Evolutionary conservation across 2,797 vertebrate genomes (phyloP).

Genomic region (Peromyscus aztecus): DNA sequence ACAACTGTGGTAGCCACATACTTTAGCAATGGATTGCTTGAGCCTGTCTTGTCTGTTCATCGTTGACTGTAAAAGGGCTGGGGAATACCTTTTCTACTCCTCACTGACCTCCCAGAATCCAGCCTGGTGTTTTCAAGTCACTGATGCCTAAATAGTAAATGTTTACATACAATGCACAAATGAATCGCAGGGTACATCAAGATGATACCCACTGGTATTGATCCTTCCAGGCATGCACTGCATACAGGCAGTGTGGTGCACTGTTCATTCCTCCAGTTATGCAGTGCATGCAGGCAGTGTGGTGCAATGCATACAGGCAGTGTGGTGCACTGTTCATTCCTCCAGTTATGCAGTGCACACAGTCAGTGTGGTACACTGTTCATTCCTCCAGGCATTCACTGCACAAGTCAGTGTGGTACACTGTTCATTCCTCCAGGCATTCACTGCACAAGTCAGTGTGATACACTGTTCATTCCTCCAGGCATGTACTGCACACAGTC

Average conservation of each 20-base stretch:
- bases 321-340: rapidly evolving
- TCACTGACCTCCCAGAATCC: neutral
- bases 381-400: neutral
- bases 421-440: neutral
- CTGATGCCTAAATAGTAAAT: constrained; percentile 17
- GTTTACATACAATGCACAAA: neutral
- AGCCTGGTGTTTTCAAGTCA: neutral
- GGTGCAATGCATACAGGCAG: neutral
- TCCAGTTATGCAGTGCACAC: neutral
- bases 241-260: neutral
- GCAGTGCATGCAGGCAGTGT: neutral
- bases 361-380: neutral
- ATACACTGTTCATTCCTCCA: neutral
- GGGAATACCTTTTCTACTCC: neutral
- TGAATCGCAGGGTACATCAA: neutral
- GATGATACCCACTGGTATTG: neutral
- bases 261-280: neutral
- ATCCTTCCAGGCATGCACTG: neutral
- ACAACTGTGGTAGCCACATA: neutral
- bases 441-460: neutral
- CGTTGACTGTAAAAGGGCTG: neutral
- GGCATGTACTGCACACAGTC: neutral
- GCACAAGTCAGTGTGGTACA: neutral
- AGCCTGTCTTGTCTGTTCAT: neutral
- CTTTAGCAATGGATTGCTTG: neutral